Evolutionary conservation across 2,113 vertebrate genomes (phyloP).

Genomic region (Syrrhaptes paradoxus): DNA sequence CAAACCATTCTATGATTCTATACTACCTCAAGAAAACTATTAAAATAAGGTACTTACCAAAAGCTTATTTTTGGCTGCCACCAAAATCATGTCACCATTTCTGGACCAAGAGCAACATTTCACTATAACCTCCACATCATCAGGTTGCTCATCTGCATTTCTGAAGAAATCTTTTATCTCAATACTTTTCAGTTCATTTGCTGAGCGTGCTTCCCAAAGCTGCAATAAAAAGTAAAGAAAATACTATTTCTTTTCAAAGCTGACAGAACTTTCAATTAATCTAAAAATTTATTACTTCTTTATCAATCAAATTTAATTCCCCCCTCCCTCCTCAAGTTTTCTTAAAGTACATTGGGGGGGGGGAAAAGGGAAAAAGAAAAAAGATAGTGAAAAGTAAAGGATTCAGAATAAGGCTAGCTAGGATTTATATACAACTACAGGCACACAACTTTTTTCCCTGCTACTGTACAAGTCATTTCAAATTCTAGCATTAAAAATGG

Average conservation of each 20-base stretch:
- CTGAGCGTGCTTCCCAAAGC: constrained; percentile 85
- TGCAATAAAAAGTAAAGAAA: constrained; percentile 54
- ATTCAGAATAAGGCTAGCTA: background rate
- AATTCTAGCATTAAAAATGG: background rate
- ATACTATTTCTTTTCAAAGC: background rate
- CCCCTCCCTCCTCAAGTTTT: background rate
- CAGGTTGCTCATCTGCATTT: constrained; percentile 73
- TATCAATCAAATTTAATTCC: background rate
- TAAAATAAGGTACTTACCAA: constrained; percentile 80
- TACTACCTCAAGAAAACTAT: background rate
- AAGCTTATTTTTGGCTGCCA: constrained; percentile 84
- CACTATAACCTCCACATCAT: constrained; percentile 82
- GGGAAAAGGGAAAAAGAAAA: background rate
- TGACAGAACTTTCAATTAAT: background rate
- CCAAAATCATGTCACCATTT: constrained; percentile 81
- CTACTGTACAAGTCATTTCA: background rate
- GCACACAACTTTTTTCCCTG: background rate
- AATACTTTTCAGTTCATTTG: constrained; percentile 87
- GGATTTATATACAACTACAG: background rate
- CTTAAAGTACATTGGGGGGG: background rate
- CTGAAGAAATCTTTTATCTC: constrained; percentile 78
- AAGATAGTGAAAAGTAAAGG: background rate
- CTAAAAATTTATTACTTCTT: background rate
- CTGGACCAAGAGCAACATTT: constrained; percentile 91
- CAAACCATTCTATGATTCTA: background rate